Evolutionary conservation across 2,888 invertebrate species (phyloP), one percentile per base, ranked within the genome.

Genomic region (Drosophila seclusa): DNA sequence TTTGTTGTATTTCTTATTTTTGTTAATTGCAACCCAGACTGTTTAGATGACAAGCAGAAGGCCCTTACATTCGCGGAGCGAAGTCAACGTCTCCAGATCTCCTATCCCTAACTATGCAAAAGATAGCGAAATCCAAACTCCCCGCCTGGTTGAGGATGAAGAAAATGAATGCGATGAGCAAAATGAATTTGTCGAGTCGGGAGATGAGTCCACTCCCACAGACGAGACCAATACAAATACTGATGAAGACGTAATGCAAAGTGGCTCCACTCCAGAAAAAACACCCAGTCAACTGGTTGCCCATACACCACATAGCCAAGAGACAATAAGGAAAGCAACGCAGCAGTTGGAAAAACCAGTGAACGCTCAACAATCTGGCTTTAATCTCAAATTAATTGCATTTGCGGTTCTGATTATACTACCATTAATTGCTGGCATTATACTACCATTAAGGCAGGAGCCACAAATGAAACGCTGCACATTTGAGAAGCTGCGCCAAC

Each of bases 401-500:
- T 52, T 8, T 36, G 63, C 36, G 7, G 4, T 55, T 29, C 2
- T 64, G 27, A 2, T 52, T 2, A 29, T 79, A 49, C 31, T 80
- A 10, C 16, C 45, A 4, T 18, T 64, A 4, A 0, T 68, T 24
- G 50, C 1, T 1, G 49, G 10, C 21, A 2, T 52, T 2, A 29
- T 79, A 49, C 31, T 80, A 10, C 16, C 45, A 4, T 18, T 64
- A 4, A 0, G 65, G 7, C 3, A 27, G 10, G 24, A 54, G n/a
- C 34, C 57, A 13, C 18, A 57, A n/a, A n/a, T 5, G 13, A 87
- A 77, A 34, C 36, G 6, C 10, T 92, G 92, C 40, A 49, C 70
- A 0, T 92, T 90, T 36, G 59, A 71, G 0, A 5, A 63, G 0
- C 57, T 92, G 24, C 54, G 70, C 2, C 18, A 57, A 1, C 61